Evolutionary conservation across 2,113 vertebrate species (phyloP).

Genomic region (human (Homo sapiens)): GRCh38 chr20:42961001-42961500

Average conservation of each 20-base stretch:
- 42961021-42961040: slow-evolving; percentile 33
- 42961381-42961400: neutral
- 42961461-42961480: neutral
- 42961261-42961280: neutral
- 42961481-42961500: neutral
- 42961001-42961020: slow-evolving; percentile 50
- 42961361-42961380: neutral
- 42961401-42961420: neutral
- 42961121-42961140: neutral
- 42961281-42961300: neutral
- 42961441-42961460: neutral
- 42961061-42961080: neutral
- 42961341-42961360: neutral
- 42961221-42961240: neutral
- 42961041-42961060: neutral
- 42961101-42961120: slow-evolving; percentile 19
- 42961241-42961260: slow-evolving; percentile 1
- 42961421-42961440: neutral
- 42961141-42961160: slow-evolving; percentile 44
- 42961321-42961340: neutral
- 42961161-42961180: neutral
- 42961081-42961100: slow-evolving; percentile 4
- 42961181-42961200: neutral
- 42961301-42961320: neutral
- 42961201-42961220: neutral